These are phyloP conservation scores for Chamaea fasciata DNA, from an alignment of 2,113 vertebrate genomes.

Conservation along the genomic window DNA sequence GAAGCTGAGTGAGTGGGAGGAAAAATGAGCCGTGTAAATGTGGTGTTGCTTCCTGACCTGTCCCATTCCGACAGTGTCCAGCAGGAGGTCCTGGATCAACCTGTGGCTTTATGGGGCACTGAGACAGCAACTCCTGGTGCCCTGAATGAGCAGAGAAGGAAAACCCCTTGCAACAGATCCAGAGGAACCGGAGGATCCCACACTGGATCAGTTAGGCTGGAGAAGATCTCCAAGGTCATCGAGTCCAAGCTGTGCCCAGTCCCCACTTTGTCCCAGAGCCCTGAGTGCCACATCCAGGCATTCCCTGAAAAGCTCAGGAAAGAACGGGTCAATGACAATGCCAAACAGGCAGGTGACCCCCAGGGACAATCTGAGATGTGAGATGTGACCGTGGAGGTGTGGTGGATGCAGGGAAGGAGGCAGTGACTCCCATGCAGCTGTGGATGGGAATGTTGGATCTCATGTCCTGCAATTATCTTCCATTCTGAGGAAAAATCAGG, in stretches of 20 bases:
- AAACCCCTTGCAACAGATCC: not conserved
- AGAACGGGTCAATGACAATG: not conserved
- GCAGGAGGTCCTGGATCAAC: not conserved
- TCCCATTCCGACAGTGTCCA: not conserved
- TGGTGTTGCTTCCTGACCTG: not conserved
- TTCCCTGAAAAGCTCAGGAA: not conserved
- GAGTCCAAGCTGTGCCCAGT: not conserved
- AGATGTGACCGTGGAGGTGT: not conserved
- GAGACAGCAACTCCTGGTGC: not conserved
- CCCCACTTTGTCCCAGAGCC: not conserved
- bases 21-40: accelerated
- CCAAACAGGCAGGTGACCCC: not conserved
- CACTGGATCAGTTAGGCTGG: accelerated
- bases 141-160: not conserved
- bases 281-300: not conserved
- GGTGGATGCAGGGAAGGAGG: not conserved
- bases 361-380: not conserved
- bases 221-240: not conserved
- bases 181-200: not conserved
- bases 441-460: not conserved
- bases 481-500: not conserved
- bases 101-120: not conserved
- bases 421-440: not conserved
- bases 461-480: not conserved
- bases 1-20: not conserved